Conservation (phyloP, 1,140 invertebrate species). For the Drosophila santomea region DNA sequence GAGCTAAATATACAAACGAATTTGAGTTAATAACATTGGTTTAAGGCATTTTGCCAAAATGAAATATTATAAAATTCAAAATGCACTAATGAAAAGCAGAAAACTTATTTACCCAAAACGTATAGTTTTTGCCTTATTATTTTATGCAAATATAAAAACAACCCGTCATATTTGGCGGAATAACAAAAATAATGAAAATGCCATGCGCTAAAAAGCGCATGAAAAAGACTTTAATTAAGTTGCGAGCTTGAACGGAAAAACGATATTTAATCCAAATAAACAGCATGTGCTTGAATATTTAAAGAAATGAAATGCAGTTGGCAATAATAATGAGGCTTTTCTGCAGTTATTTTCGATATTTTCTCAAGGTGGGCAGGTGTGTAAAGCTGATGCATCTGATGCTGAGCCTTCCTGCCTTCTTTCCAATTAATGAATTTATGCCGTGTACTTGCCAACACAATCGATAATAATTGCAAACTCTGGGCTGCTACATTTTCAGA, state of each 20-base stretch:
- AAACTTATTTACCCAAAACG: neutral
- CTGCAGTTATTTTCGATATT: conserved; percentile 4
- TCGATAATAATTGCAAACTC: conserved; percentile 42
- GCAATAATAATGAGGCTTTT: neutral
- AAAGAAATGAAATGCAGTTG: neutral
- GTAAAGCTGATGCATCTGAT: neutral
- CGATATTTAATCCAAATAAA: neutral
- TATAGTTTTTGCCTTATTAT: neutral
- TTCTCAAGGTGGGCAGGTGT: neutral
- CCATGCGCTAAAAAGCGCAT: neutral
- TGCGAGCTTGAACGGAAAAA: neutral
- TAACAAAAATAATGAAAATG: neutral
- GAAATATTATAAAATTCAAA: neutral
- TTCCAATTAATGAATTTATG: conserved; percentile 72
- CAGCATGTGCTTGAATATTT: neutral
- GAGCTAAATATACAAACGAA: too few relatives aligned
- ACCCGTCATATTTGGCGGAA: neutral
- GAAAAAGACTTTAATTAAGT: neutral
- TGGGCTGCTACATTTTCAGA: conserved; percentile 1
- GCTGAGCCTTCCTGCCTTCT: conserved; percentile 2
- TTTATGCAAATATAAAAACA: conserved; percentile 3
- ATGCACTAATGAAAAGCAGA: neutral
- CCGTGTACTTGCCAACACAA: conserved; percentile 29
- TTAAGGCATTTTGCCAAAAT: too few relatives aligned
- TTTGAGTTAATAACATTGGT: too few relatives aligned